Conservation (phyloP, 2,888 invertebrate species). For the Isotomurus palustris region DNA sequence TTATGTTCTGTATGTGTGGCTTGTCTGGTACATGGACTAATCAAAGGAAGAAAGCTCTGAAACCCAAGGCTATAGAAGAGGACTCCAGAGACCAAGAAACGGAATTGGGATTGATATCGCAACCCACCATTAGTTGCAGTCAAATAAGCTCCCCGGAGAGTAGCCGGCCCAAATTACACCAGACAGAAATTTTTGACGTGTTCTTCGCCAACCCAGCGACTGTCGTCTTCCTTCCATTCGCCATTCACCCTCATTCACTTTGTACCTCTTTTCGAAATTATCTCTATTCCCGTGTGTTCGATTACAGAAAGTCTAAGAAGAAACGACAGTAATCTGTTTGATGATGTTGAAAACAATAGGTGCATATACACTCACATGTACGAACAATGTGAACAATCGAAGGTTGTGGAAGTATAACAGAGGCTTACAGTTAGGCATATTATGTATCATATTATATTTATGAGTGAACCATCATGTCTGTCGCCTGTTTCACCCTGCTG, state of each 20-base stretch:
- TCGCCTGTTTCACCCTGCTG: too few species aligned
- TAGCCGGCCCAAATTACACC: constrained; percentile 46
- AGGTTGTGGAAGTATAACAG: too few species aligned
- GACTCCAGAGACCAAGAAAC: constrained; percentile 42
- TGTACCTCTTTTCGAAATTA: too few species aligned
- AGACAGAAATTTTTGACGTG: constrained; percentile 45
- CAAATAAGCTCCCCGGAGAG: constrained; percentile 47
- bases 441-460: too few species aligned
- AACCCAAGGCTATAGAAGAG: constrained; percentile 45
- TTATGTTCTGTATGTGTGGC: constrained; percentile 32
- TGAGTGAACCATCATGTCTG: too few species aligned
- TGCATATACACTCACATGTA: too few species aligned
- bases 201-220: constrained; percentile 26
- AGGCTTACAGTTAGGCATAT: too few species aligned
- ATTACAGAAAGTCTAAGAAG: too few species aligned
- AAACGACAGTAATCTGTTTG: too few species aligned
- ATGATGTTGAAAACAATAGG: too few species aligned
- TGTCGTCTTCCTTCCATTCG: constrained; percentile 12
- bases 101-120: constrained; percentile 47
- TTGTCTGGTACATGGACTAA: constrained; percentile 46
- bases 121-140: constrained; percentile 47
- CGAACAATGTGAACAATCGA: too few species aligned
- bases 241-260: neutral
- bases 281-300: too few species aligned
- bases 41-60: constrained; percentile 36